Base-by-base conservation (phyloP, 2,888 invertebrate genomes). In the Eupithecia exiguata region DNA sequence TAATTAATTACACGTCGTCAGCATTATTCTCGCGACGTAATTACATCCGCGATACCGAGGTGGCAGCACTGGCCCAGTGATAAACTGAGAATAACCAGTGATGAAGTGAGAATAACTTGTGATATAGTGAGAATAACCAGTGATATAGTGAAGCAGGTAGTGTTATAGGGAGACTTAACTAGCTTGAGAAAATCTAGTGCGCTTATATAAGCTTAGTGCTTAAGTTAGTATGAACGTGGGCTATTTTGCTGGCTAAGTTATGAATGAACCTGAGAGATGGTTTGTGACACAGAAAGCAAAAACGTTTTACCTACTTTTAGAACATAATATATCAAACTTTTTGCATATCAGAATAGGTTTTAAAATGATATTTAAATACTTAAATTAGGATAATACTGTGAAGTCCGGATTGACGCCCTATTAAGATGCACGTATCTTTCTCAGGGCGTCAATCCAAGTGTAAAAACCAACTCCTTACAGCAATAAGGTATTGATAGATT, bases 1-100 rank as follows among this genome's bases (percentile, higher is more conserved):
- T 86, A 84, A 89, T 87, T 88, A 89, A 89, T 88, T 78, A 79
- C 76, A 72, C 78, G 84, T 84, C 82, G 77, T 79, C 77, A 74
- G 78, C 84, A 81, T 86, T 85, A 86, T 86, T 87, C 82, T 84
- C 79, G 83, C 78, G 43, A 21, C 72, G 63, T 77, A 76, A 78
- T 75, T 76, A 74, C 74, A 69, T 66, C 69, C 74, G 65, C 49
- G 65, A 63, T 69, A 70, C 71, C 53, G 21, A 76, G 65, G 68
- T 72, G 71, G 71, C 69, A 71, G 70, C 62, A 71, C 74, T 71
- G 63, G 62, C 18, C 18, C 49, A 58, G 70, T 68, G 66, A 46
- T 71, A 70, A 71, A 58, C 46, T 58, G 40, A 25, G 25, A 65
- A 65, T 66, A 66, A 66, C 36, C 40, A 66, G 40, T 66, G 66